Conservation (phyloP, 2,888 invertebrate species). For the Cyclophora albipunctata region DNA sequence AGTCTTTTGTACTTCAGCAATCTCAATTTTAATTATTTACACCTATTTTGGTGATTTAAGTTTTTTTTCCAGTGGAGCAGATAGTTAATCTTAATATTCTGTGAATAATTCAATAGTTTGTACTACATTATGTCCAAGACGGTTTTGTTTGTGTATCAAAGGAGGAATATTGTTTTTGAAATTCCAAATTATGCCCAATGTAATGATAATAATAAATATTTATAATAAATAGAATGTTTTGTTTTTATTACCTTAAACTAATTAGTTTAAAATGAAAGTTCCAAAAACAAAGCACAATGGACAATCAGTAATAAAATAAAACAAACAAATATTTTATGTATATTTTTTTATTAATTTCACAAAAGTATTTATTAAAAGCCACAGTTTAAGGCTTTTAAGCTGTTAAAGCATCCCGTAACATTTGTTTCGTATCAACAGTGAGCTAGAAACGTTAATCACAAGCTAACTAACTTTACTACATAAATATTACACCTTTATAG, state of each 20-base stretch:
- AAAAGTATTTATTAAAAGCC: constrained; percentile 73
- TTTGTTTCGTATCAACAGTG: constrained; percentile 44
- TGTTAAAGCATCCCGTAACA: constrained; percentile 53
- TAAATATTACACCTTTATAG: constrained; percentile 64
- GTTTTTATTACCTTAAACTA: constrained; percentile 18
- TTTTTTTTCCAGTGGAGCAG: constrained; percentile 23
- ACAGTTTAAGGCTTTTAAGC: constrained; percentile 74
- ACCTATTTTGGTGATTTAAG: too few species aligned
- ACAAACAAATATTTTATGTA: constrained; percentile 39
- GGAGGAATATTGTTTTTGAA: constrained; percentile 30
- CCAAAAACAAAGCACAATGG: too few species aligned
- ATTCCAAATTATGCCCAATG: constrained; percentile 67
- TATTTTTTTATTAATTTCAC: constrained; percentile 74
- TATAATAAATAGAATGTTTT: constrained; percentile 52
- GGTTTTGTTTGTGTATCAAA: constrained; percentile 6
- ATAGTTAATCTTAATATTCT: constrained; percentile 24
- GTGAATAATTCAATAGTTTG: constrained; percentile 12
- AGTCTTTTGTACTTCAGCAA: too few species aligned
- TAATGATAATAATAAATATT: constrained; percentile 71
- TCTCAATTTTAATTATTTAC: too few species aligned
- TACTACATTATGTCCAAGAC: constrained; percentile 10
- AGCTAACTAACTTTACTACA: constrained; percentile 63
- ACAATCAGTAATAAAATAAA: neutral
- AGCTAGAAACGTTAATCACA: constrained; percentile 58
- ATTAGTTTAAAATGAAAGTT: too few species aligned